Conservation (phyloP, 2,113 vertebrate genomes). For the Apus apus region DNA sequence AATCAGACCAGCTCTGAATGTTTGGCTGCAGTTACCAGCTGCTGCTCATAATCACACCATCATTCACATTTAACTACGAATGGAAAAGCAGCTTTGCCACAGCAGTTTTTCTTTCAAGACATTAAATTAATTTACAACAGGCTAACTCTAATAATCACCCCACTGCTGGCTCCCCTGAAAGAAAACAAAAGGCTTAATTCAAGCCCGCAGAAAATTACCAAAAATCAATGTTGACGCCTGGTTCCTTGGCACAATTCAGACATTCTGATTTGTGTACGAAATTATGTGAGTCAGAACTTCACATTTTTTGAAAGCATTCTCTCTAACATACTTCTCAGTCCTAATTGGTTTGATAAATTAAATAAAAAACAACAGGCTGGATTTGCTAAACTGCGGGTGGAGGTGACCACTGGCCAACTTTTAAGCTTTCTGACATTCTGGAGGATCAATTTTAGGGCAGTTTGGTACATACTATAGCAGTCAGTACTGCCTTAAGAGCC, state of each 20-base stretch:
- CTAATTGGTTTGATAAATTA: not conserved
- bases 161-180: not conserved
- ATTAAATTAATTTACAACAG: not conserved
- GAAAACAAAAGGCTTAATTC: not conserved
- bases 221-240: not conserved
- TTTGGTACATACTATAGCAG: not conserved
- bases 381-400: not conserved
- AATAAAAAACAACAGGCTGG: not conserved
- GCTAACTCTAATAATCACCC: not conserved
- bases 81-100: not conserved
- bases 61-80: not conserved
- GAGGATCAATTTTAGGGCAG: not conserved
- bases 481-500: not conserved
- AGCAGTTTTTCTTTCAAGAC: not conserved
- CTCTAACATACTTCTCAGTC: not conserved
- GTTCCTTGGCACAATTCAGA: not conserved
- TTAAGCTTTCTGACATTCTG: not conserved
- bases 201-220: not conserved
- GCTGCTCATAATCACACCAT: not conserved
- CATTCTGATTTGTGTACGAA: not conserved
- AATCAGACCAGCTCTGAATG: not conserved
- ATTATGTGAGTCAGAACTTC: not conserved
- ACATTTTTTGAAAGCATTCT: not conserved
- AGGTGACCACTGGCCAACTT: not conserved
- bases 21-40: not conserved